Evolutionary conservation across 2,113 vertebrate species (phyloP).

Genomic region (Macroglossus sobrinus): DNA sequence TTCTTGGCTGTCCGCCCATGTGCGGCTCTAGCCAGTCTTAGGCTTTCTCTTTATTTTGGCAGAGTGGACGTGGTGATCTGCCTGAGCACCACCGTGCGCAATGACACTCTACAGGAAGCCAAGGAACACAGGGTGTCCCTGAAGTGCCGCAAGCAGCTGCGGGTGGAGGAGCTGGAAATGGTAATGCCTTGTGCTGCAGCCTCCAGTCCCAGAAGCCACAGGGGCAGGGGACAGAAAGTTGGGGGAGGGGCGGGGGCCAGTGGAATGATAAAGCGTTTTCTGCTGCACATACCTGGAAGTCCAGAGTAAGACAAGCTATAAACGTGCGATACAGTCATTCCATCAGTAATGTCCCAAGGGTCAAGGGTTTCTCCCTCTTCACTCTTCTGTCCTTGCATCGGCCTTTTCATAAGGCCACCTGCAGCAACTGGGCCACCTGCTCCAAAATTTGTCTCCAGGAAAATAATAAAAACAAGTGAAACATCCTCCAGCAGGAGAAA

Average conservation of each 20-base stretch:
- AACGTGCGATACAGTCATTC: not conserved
- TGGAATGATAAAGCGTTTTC: not conserved
- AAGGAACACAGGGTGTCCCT: slow-evolving; percentile 95
- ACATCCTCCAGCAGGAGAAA: not conserved
- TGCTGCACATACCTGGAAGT: not conserved
- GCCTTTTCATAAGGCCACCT: not conserved
- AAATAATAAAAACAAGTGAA: not conserved
- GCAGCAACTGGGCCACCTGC: rapidly evolving
- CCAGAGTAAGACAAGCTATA: not conserved
- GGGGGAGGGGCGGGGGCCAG: not conserved
- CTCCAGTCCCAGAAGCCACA: not conserved
- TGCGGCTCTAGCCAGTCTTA: not conserved
- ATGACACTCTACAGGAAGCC: slow-evolving; percentile 95
- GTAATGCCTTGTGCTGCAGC: slow-evolving; percentile 73
- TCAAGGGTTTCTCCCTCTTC: not conserved
- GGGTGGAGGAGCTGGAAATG: slow-evolving; percentile 98
- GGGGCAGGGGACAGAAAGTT: not conserved
- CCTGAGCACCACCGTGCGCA: slow-evolving; percentile 95
- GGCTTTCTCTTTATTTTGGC: slow-evolving; percentile 23
- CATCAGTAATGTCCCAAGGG: not conserved
- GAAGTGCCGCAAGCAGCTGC: slow-evolving; percentile 96
- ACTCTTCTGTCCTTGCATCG: not conserved
- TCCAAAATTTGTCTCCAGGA: not conserved
- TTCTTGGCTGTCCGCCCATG: not conserved
- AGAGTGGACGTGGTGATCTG: slow-evolving; percentile 99